Conservation (phyloP, 2,113 vertebrate species). For the Lasiurus cinereus region DNA sequence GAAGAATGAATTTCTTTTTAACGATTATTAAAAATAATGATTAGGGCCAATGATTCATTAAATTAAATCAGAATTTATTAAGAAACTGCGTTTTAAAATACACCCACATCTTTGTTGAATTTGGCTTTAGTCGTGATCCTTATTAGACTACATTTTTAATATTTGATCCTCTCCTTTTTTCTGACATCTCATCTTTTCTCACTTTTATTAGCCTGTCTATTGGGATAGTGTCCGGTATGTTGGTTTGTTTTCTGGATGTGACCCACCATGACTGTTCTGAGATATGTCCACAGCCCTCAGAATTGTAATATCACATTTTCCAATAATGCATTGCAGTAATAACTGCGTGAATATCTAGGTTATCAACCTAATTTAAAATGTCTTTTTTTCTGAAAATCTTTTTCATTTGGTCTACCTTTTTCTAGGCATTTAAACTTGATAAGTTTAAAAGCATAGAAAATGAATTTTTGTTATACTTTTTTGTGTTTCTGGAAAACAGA, state of each 20-base stretch:
- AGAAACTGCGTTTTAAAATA: neutral
- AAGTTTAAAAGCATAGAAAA: slow-evolving; percentile 2
- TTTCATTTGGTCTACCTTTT: neutral
- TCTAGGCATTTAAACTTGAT: neutral
- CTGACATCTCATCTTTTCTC: neutral
- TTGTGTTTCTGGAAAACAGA: neutral
- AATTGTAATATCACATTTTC: neutral
- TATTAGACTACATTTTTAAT: neutral
- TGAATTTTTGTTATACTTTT: neutral
- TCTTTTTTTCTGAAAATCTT: neutral
- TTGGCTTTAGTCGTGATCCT: neutral
- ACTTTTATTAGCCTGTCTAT: neutral
- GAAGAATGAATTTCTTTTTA: slow-evolving; percentile 30
- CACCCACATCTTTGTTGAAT: neutral
- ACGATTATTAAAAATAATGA: neutral
- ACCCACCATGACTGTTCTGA: neutral
- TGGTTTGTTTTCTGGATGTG: neutral
- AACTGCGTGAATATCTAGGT: neutral
- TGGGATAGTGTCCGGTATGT: neutral
- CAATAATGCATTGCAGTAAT: neutral
- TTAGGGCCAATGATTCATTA: neutral
- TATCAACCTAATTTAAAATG: neutral
- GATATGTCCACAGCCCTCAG: neutral
- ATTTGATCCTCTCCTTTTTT: neutral
- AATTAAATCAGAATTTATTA: neutral